phyloP scores from a whole-genome alignment of 2,113 vertebrate species.

The Lucifuga dentata region DNA sequence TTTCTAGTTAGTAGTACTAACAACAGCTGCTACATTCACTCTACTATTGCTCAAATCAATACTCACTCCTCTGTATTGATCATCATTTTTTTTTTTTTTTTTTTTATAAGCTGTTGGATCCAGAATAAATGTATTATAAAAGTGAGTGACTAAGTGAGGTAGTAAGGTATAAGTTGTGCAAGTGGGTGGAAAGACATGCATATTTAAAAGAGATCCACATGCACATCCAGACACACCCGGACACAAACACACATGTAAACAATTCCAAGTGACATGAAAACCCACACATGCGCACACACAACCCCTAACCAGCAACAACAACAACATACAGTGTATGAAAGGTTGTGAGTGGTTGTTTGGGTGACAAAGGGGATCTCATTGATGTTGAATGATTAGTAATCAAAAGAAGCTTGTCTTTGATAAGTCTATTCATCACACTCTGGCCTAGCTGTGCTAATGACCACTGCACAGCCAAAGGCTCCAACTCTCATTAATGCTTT shows the following conservation, averaged over 20 bases:
- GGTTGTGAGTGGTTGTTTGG: constrained; percentile 47
- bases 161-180: neutral
- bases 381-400: constrained; percentile 55
- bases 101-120: constrained; percentile 50
- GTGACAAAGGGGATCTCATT: constrained; percentile 52
- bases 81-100: constrained; percentile 49
- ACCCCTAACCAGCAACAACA: neutral
- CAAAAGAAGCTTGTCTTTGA: constrained; percentile 62
- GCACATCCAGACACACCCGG: neutral
- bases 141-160: constrained; percentile 2
- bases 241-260: neutral
- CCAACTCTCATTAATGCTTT: constrained; percentile 34
- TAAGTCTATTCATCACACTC: constrained; percentile 58
- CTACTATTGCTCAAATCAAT: constrained; percentile 54
- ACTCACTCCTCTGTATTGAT: constrained; percentile 64
- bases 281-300: neutral
- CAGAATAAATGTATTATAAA: constrained; percentile 40
- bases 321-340: neutral
- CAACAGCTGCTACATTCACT: constrained; percentile 37
- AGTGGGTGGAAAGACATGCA: neutral
- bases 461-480: constrained; percentile 41
- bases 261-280: neutral
- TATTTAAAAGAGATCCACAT: neutral
- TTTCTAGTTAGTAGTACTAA: constrained; percentile 56
- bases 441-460: constrained; percentile 60